phyloP scores from a whole-genome alignment of 2,797 vertebrate species.

The Bovichtus variegatus region DNA sequence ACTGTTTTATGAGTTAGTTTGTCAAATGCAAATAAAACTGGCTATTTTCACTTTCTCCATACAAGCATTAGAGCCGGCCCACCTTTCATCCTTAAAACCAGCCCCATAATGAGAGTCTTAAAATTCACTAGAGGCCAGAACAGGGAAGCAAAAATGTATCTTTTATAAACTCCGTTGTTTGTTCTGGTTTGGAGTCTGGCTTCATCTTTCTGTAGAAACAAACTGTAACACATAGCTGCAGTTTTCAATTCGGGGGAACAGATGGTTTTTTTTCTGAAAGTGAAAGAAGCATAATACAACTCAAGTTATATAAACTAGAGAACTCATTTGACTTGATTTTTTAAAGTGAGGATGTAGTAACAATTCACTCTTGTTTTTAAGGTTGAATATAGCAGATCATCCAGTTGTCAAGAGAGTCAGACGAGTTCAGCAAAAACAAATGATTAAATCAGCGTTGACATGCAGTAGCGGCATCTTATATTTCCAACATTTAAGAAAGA shows the following conservation, averaged over 20 bases:
- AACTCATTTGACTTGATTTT: neutral
- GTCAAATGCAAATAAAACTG: constrained; percentile 18
- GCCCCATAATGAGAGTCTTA: constrained; percentile 12
- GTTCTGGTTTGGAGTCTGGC: constrained; percentile 22
- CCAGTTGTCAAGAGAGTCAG: neutral
- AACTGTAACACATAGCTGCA: neutral
- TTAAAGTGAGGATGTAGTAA: neutral
- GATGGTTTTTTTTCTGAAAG: neutral
- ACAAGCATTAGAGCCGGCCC: neutral
- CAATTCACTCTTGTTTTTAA: neutral
- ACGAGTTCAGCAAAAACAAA: neutral
- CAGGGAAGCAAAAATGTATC: constrained; percentile 17
- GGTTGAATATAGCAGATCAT: neutral
- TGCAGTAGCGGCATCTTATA: too few relatives aligned
- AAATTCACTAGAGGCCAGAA: constrained; percentile 18
- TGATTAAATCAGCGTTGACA: neutral
- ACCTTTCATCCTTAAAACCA: constrained; percentile 15
- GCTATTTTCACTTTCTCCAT: constrained; percentile 14
- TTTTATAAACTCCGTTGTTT: constrained; percentile 14
- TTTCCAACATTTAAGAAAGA: too few relatives aligned
- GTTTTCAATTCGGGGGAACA: constrained; percentile 3
- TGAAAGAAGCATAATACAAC: neutral
- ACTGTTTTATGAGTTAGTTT: constrained; percentile 3
- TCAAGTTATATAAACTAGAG: neutral
- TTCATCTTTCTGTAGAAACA: neutral